These are phyloP conservation scores for Neocloeon triangulifer DNA, from an alignment of 1,140 invertebrate species.

Conservation along the genomic window DNA sequence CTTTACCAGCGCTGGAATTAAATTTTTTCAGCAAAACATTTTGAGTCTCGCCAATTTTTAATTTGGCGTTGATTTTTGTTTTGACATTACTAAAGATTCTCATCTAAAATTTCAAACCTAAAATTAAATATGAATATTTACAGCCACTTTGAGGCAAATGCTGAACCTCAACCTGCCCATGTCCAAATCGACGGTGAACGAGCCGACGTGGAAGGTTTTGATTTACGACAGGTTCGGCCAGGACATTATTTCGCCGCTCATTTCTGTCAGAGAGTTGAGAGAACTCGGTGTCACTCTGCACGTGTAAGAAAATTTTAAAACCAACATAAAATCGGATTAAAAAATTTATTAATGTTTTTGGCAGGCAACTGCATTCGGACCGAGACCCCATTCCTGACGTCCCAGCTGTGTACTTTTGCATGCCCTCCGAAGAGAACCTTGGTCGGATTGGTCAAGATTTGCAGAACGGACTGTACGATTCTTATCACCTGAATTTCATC, in stretches of 20 bases:
- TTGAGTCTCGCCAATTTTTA: no score
- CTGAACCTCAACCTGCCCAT: constrained; percentile 71
- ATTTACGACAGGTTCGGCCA: constrained; percentile 91
- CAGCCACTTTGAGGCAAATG: constrained; percentile 80
- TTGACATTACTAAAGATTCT: no score
- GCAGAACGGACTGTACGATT: constrained; percentile 78
- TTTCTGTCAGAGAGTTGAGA: constrained; percentile 87
- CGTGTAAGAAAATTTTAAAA: constrained; percentile 49
- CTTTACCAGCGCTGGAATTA: no score
- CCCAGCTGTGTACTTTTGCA: constrained; percentile 94
- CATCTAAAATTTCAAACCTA: no score
- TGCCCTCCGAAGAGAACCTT: constrained; percentile 93
- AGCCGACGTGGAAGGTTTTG: constrained; percentile 88
- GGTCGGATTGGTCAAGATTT: constrained; percentile 83
- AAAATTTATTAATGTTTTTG: no score
- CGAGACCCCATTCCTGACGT: constrained; percentile 94
- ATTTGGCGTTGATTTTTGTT: no score
- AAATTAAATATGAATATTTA: constrained; percentile 13
- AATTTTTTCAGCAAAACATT: no score
- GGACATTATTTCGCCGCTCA: constrained; percentile 92
- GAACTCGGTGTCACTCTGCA: constrained; percentile 93
- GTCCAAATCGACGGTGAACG: constrained; percentile 44
- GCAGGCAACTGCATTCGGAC: constrained; percentile 73
- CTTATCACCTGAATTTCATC: constrained; percentile 95
- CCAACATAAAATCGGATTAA: no score